Percentiles rank a stretch among this genome's conserved stretches.
Evolutionary conservation across 2,113 vertebrate genomes (phyloP).

Genomic region (Gasterosteus aculeatus): DNA sequence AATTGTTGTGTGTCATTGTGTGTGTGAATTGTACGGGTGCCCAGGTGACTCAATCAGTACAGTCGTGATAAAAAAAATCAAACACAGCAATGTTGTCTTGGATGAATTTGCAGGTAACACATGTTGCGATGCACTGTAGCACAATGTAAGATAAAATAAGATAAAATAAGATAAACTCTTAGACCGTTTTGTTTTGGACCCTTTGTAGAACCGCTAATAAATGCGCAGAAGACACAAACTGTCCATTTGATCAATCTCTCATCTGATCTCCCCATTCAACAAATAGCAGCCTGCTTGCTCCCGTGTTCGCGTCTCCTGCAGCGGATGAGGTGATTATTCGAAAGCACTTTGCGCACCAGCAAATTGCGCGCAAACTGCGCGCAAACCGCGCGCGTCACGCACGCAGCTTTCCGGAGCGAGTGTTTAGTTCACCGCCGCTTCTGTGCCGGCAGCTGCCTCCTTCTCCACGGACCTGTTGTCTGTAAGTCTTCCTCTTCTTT

Average conservation of each 20-base stretch:
- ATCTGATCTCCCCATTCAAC: neutral
- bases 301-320: neutral
- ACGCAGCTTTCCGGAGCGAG: neutral
- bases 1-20: neutral
- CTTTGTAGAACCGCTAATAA: too few relatives aligned
- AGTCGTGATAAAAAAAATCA: too few relatives aligned
- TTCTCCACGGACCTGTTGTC: fast-evolving
- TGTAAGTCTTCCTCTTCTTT: conserved; percentile 15
- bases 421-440: neutral
- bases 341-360: neutral
- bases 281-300: neutral
- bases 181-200: too few relatives aligned
- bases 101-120: neutral
- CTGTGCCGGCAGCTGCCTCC: neutral
- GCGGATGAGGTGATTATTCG: neutral
- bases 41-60: neutral
- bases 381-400: neutral
- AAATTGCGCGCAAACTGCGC: neutral
- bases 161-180: neutral
- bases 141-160: too few relatives aligned
- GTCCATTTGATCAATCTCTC: neutral
- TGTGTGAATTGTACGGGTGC: neutral
- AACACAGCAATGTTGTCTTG: neutral
- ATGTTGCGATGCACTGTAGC: neutral
- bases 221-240: too few relatives aligned